phyloP scores from a whole-genome alignment of 2,888 invertebrate genomes.

The Caenorhabditis sp. region DNA sequence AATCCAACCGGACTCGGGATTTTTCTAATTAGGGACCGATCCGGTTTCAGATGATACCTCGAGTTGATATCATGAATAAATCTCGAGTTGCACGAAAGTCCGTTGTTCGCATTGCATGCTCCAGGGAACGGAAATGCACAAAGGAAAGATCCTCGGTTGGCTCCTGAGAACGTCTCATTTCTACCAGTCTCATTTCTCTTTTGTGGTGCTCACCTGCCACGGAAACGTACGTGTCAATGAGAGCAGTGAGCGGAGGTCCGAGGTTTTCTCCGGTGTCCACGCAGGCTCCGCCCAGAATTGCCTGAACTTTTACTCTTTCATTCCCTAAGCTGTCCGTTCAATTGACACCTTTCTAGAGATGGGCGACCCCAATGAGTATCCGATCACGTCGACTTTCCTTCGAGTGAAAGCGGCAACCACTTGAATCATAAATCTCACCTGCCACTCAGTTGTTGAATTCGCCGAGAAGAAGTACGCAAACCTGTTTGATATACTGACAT shows the following conservation, averaged over 20 bases:
- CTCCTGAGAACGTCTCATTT: too few relatives aligned
- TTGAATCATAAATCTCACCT: slow-evolving; percentile 73
- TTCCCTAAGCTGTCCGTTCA: neutral
- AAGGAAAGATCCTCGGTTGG: slow-evolving; percentile 74
- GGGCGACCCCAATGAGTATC: slow-evolving; percentile 76
- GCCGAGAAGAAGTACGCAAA: slow-evolving; percentile 21
- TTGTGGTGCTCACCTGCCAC: slow-evolving; percentile 58
- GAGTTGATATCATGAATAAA: slow-evolving; percentile 76
- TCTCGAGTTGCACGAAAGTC: slow-evolving; percentile 69
- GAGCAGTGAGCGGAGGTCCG: slow-evolving; percentile 70
- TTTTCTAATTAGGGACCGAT: too few relatives aligned
- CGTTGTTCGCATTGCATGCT: slow-evolving; percentile 74
- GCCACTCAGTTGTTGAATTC: neutral
- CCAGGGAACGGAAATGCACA: slow-evolving; percentile 75
- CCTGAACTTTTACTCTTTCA: slow-evolving; percentile 20
- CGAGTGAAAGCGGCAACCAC: slow-evolving; percentile 73
- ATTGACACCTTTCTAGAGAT: slow-evolving; percentile 71
- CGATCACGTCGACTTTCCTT: slow-evolving; percentile 75
- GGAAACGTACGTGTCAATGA: slow-evolving; percentile 73
- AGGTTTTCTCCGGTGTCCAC: slow-evolving; percentile 75
- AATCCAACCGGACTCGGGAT: too few relatives aligned
- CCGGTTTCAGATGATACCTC: slow-evolving; percentile 13
- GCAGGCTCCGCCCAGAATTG: slow-evolving; percentile 69
- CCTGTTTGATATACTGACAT: slow-evolving; percentile 75
- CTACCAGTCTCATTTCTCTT: too few relatives aligned